Evolutionary conservation across 1,140 invertebrate species (phyloP).

Genomic region (Drosophila arizonae): DNA sequence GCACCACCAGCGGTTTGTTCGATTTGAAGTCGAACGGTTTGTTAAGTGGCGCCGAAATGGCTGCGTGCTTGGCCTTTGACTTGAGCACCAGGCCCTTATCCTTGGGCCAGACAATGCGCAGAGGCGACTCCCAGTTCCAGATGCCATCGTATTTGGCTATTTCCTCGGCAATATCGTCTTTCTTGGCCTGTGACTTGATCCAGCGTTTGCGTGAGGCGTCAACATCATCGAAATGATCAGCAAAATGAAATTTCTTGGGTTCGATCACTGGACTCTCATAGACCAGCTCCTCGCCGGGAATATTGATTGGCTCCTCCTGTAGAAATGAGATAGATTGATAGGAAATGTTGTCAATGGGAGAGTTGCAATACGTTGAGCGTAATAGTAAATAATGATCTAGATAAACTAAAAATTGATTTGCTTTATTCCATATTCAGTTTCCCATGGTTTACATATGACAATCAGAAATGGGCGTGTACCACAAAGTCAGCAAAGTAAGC

Average conservation of each 20-base stretch:
- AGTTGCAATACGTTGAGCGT: no score
- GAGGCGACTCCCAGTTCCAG: conserved; percentile 90
- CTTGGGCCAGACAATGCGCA: conserved; percentile 89
- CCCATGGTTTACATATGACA: no score
- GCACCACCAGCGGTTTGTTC: conserved; percentile 94
- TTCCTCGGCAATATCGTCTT: conserved; percentile 94
- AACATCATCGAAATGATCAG: conserved; percentile 94
- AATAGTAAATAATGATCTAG: no score
- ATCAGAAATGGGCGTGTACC: no score
- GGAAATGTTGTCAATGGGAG: no score
- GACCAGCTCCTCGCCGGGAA: conserved; percentile 57
- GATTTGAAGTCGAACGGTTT: conserved; percentile 92
- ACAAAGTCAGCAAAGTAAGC: no score
- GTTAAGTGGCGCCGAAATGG: conserved; percentile 92
- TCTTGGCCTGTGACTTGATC: conserved; percentile 95
- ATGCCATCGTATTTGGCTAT: conserved; percentile 98
- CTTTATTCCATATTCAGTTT: no score
- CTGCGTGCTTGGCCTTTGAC: conserved; percentile 98
- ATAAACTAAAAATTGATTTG: no score
- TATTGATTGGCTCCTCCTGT: conserved; percentile 49
- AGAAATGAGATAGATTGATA: background rate
- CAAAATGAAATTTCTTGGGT: conserved; percentile 88
- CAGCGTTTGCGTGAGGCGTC: conserved; percentile 90
- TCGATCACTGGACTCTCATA: conserved; percentile 86
- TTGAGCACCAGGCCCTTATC: conserved; percentile 96